Conservation (phyloP, 1,140 invertebrate species). For the Aphaenogaster rudis region DNA sequence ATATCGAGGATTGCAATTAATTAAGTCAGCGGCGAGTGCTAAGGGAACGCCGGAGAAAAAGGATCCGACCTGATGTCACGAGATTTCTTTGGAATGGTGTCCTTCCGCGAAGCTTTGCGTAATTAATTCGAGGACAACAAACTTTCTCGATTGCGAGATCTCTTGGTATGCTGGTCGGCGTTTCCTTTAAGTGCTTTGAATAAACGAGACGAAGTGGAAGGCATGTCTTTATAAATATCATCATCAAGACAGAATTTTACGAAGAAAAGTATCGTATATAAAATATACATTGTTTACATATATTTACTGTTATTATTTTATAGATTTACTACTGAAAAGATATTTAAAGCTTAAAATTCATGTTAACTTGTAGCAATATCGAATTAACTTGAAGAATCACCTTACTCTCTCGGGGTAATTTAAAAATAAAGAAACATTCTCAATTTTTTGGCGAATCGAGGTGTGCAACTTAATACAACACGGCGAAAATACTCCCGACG, state of each 20-base stretch:
- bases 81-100: conserved; percentile 49
- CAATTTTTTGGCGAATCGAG: conserved; percentile 32
- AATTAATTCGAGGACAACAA: conserved; percentile 59
- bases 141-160: conserved; percentile 44
- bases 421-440: conserved; percentile 27
- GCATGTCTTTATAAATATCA: neutral
- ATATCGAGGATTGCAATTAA: conserved; percentile 51
- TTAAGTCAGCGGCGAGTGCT: conserved; percentile 50
- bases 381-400: conserved; percentile 12
- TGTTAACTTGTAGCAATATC: conserved; percentile 18
- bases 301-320: neutral
- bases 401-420: conserved; percentile 13
- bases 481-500: conserved; percentile 23
- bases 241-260: neutral
- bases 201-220: conserved; percentile 14
- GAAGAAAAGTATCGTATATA: neutral
- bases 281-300: neutral
- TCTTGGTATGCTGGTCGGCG: conserved; percentile 39
- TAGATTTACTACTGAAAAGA: neutral
- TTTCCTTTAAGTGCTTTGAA: conserved; percentile 13
- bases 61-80: conserved; percentile 45
- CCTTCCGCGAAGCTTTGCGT: conserved; percentile 65
- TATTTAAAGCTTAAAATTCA: conserved; percentile 19
- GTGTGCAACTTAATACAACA: conserved; percentile 37
- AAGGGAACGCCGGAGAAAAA: conserved; percentile 14